A percentile compares a stretch with the other conserved stretches of the same genome.
Evolutionary conservation across 2,113 vertebrate species (phyloP).

Genomic region (Brachyistius frenatus): DNA sequence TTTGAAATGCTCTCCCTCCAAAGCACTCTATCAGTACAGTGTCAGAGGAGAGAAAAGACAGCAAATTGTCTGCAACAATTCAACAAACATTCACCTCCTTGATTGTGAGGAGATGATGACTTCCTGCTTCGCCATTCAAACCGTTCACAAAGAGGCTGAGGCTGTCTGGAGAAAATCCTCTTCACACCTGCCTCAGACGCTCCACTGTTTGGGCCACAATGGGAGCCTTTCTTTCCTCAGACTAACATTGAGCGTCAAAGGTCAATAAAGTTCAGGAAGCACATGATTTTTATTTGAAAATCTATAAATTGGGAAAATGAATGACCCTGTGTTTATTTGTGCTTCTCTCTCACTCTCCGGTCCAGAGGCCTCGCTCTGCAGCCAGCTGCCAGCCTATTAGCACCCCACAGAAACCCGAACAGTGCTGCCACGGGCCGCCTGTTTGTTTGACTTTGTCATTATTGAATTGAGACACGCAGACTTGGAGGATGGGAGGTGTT

Average conservation of each 20-base stretch:
- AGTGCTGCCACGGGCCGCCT: conserved; percentile 39
- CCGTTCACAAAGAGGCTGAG: conserved; percentile 24
- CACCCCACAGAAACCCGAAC: conserved; percentile 61
- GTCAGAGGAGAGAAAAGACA: conserved; percentile 8
- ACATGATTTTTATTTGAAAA: conserved; percentile 78
- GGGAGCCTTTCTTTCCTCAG: conserved; percentile 68
- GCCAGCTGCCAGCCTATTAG: conserved; percentile 75
- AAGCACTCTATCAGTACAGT: not conserved
- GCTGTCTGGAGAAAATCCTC: conserved; percentile 38
- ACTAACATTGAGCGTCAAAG: conserved; percentile 62
- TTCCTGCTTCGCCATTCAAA: conserved; percentile 16
- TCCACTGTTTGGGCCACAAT: conserved; percentile 64
- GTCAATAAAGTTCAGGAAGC: conserved; percentile 77
- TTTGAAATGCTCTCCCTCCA: not conserved
- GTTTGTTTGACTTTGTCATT: conserved; percentile 80
- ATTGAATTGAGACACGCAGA: conserved; percentile 64
- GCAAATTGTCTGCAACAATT: not conserved
- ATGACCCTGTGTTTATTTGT: conserved; percentile 80
- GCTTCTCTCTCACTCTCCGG: conserved; percentile 48
- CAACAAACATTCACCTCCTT: conserved; percentile 20
- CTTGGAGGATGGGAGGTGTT: conserved; percentile 49
- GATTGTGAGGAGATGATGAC: conserved; percentile 23
- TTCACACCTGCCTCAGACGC: conserved; percentile 69
- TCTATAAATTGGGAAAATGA: conserved; percentile 81
- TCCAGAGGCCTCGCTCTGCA: conserved; percentile 54